These are phyloP conservation scores for Rotaria sp. DNA, from an alignment of 2,888 invertebrate species.

Conservation along the genomic window DNA sequence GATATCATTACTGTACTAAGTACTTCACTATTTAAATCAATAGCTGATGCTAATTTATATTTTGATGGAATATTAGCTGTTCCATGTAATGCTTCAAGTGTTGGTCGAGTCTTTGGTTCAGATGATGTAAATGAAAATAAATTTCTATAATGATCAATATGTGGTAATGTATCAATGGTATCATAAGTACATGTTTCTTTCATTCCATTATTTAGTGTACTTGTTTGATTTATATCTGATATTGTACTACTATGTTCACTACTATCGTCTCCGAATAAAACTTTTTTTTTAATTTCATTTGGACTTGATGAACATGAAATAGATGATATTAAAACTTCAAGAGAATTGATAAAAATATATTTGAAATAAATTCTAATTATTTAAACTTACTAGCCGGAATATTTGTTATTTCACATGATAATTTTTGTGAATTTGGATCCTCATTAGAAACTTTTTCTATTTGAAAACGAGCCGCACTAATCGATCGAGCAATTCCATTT, in stretches of 20 bases:
- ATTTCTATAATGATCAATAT: constrained; percentile 74
- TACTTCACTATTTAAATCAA: not conserved
- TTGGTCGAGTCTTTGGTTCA: constrained; percentile 45
- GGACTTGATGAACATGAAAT: not conserved
- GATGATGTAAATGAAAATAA: constrained; percentile 57
- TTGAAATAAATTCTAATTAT: not conserved
- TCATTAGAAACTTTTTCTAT: not conserved
- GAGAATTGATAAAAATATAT: not conserved
- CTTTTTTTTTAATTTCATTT: not conserved
- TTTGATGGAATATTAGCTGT: not conserved
- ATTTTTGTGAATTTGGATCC: not conserved
- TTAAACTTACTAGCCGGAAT: not conserved
- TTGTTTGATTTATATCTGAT: not conserved
- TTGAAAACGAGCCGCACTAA: not conserved
- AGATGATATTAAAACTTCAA: not conserved
- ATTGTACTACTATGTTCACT: not conserved
- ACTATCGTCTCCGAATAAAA: not conserved
- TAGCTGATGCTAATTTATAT: constrained; percentile 11
- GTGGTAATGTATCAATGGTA: constrained; percentile 65
- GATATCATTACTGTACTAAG: not conserved
- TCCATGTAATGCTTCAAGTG: constrained; percentile 42
- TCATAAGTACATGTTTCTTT: not conserved
- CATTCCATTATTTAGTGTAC: not conserved
- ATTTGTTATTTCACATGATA: not conserved
- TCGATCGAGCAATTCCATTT: not conserved